A percentile compares a stretch with the other conserved stretches of the same genome.
Conservation (phyloP, 2,888 invertebrate genomes). For the Lithophane socia region DNA sequence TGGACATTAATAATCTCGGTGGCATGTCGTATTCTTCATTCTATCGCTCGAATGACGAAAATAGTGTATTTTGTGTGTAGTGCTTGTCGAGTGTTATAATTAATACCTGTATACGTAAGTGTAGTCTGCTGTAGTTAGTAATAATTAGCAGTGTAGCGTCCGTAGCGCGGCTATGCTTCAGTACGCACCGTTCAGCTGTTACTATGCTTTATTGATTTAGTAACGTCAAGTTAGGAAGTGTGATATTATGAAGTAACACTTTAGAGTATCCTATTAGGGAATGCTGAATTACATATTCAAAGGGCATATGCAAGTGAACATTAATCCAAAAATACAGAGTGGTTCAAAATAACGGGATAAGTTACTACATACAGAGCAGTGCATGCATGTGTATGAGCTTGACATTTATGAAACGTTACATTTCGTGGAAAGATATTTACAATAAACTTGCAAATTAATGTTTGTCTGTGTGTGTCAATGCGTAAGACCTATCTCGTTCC, state of each 20-base stretch:
- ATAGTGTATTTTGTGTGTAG: slow-evolving; percentile 25
- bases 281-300: slow-evolving; percentile 34
- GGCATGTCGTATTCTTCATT: slow-evolving; percentile 19
- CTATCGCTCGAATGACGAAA: slow-evolving; percentile 25
- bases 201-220: slow-evolving; percentile 52
- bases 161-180: slow-evolving; percentile 44
- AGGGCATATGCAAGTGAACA: slow-evolving; percentile 21
- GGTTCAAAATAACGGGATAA: slow-evolving; percentile 43
- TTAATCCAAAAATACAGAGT: slow-evolving; percentile 44
- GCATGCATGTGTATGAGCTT: slow-evolving; percentile 28
- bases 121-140: slow-evolving; percentile 52
- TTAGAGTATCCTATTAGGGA: slow-evolving; percentile 18
- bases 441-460: slow-evolving; percentile 63
- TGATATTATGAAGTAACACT: slow-evolving; percentile 29
- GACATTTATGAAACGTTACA: slow-evolving; percentile 49
- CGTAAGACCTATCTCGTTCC: slow-evolving; percentile 75
- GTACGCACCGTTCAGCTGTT: slow-evolving; percentile 56
- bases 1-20: slow-evolving; percentile 20
- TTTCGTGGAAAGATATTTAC: slow-evolving; percentile 49
- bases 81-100: slow-evolving; percentile 48
- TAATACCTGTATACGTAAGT: slow-evolving; percentile 60
- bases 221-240: slow-evolving; percentile 40
- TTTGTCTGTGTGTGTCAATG: slow-evolving; percentile 57
- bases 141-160: slow-evolving; percentile 56
- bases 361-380: slow-evolving; percentile 13